Conservation (phyloP, 2,797 vertebrate genomes). For the Crotalus adamanteus region DNA sequence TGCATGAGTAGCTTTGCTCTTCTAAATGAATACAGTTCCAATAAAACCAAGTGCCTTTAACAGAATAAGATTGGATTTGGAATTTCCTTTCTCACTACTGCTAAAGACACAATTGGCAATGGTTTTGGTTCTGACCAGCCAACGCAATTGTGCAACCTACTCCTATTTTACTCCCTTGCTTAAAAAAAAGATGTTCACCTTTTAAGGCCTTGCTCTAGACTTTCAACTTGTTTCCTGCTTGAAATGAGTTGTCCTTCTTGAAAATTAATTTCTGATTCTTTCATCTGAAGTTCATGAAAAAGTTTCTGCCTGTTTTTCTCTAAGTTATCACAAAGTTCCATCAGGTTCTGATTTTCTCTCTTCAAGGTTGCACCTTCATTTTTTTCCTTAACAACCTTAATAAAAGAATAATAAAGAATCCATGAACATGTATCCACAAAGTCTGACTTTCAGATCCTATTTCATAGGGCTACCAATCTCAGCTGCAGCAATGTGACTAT, state of each 20-base stretch:
- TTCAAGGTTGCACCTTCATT: slow-evolving; percentile 81
- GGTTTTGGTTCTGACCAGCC: not conserved
- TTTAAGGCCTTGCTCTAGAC: slow-evolving; percentile 88
- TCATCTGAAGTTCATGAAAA: slow-evolving; percentile 85
- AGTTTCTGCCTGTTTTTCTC: slow-evolving; percentile 86
- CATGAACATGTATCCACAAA: not conserved
- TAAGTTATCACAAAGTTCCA: slow-evolving; percentile 86
- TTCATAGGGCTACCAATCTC: not conserved
- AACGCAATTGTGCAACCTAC: not conserved
- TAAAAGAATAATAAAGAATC: slow-evolving; percentile 23
- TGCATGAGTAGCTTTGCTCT: not conserved
- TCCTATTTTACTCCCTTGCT: not conserved
- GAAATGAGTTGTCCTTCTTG: slow-evolving; percentile 85
- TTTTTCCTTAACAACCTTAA: slow-evolving; percentile 87
- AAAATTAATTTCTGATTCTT: slow-evolving; percentile 88
- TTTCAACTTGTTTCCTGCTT: slow-evolving; percentile 85
- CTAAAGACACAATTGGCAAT: not conserved
- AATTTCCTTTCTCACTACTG: not conserved
- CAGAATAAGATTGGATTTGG: not conserved
- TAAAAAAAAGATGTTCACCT: slow-evolving; percentile 72
- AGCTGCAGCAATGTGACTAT: not conserved
- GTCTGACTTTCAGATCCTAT: not conserved
- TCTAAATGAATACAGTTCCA: not conserved
- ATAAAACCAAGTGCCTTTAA: not conserved
- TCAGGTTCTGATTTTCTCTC: slow-evolving; percentile 86